Conservation (phyloP, 2,113 vertebrate genomes). For the Melospiza georgiana region DNA sequence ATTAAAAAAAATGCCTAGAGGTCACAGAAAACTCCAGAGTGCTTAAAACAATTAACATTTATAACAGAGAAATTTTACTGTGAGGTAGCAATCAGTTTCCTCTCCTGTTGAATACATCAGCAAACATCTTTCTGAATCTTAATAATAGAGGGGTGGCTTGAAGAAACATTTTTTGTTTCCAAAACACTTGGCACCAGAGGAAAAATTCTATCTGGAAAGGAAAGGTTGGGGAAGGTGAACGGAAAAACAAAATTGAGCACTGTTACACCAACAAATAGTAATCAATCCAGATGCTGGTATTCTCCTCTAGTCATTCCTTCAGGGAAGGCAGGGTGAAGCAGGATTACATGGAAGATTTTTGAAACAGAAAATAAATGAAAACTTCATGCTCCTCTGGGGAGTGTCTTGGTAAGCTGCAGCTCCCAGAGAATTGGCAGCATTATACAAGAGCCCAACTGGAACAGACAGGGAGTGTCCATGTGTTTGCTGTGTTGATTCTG, state of each 20-base stretch:
- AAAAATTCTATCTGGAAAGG: background rate
- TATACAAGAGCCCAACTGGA: background rate
- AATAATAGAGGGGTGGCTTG: background rate
- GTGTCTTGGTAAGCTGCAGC: background rate
- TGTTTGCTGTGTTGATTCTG: background rate
- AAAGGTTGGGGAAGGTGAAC: slow-evolving; percentile 5
- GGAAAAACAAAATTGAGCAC: background rate
- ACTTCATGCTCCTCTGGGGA: background rate
- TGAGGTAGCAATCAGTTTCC: background rate
- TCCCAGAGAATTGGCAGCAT: background rate
- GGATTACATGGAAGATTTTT: background rate
- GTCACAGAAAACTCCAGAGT: background rate
- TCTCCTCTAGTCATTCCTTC: background rate
- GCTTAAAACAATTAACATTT: slow-evolving; percentile 34
- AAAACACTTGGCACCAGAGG: background rate
- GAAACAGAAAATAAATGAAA: background rate
- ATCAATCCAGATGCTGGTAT: background rate
- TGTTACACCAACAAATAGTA: background rate
- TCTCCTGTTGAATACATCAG: background rate
- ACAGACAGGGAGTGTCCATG: background rate
- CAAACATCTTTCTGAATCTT: slow-evolving; percentile 11
- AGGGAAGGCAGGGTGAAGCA: background rate
- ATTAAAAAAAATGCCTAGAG: background rate
- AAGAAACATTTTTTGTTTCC: slow-evolving; percentile 15
- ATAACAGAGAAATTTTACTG: background rate